phyloP scores from a whole-genome alignment of 2,888 invertebrate genomes.

The Drosophila nigritarsus region DNA sequence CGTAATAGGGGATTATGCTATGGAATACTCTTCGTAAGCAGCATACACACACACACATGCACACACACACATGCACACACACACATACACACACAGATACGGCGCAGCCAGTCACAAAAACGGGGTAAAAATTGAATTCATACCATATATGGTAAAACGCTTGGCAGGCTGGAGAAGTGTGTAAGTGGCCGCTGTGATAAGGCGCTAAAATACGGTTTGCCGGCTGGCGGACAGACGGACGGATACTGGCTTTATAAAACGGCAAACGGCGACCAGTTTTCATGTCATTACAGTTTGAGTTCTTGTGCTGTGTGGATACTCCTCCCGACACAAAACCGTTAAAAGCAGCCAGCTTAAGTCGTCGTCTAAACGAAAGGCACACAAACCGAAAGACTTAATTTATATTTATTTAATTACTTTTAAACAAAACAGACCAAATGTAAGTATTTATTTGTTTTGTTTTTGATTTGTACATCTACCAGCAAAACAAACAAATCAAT shows the following conservation, averaged over 20 bases:
- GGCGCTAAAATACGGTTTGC: slow-evolving; percentile 71
- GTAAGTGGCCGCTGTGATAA: slow-evolving; percentile 73
- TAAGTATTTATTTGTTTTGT: slow-evolving; percentile 63
- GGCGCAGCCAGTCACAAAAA: slow-evolving; percentile 23
- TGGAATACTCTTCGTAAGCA: slow-evolving; percentile 40
- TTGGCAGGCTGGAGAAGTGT: slow-evolving; percentile 77
- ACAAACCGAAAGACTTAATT: slow-evolving; percentile 83
- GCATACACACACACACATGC: slow-evolving; percentile 20
- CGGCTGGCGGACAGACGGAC: slow-evolving; percentile 36
- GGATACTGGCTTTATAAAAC: slow-evolving; percentile 83
- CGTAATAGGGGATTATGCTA: slow-evolving; percentile 49
- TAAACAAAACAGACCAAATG: slow-evolving; percentile 83
- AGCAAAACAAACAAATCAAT: slow-evolving; percentile 13
- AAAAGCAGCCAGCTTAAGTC: slow-evolving; percentile 74
- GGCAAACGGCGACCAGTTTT: slow-evolving; percentile 83
- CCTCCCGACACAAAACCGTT: slow-evolving; percentile 68
- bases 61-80: not conserved
- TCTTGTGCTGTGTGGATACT: slow-evolving; percentile 84
- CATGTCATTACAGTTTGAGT: slow-evolving; percentile 85
- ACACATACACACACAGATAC: slow-evolving; percentile 7
- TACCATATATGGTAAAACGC: slow-evolving; percentile 85
- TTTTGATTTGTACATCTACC: slow-evolving; percentile 1
- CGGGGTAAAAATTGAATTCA: slow-evolving; percentile 80
- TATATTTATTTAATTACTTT: slow-evolving; percentile 84
- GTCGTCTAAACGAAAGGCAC: slow-evolving; percentile 75